phyloP scores from a whole-genome alignment of 2,888 invertebrate genomes.

The Bruchidius siliquastri region DNA sequence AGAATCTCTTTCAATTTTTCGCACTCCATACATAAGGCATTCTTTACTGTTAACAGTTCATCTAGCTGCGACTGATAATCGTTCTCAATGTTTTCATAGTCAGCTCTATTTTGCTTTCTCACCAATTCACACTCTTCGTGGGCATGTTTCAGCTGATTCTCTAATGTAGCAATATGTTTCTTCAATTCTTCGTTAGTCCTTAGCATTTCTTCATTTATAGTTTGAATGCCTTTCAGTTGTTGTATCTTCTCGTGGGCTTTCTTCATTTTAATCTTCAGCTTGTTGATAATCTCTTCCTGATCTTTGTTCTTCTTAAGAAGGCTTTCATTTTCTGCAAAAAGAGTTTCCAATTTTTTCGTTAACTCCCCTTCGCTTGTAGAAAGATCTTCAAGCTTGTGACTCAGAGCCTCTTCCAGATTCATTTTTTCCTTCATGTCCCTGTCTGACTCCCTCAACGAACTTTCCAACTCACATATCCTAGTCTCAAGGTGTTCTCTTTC shows the following conservation, averaged over 20 bases:
- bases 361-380: slow-evolving; percentile 60
- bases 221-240: slow-evolving; percentile 26
- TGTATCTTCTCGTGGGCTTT: slow-evolving; percentile 29
- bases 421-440: slow-evolving; percentile 52
- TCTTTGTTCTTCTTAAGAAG: slow-evolving; percentile 27
- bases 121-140: slow-evolving; percentile 46
- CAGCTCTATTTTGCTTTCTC: slow-evolving; percentile 43
- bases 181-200: slow-evolving; percentile 48
- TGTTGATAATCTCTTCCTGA: slow-evolving; percentile 26
- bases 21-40: slow-evolving; percentile 37
- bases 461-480: slow-evolving; percentile 58
- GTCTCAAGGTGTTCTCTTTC: slow-evolving; percentile 57
- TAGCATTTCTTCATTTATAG: slow-evolving; percentile 43
- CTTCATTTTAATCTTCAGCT: slow-evolving; percentile 30
- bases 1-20: slow-evolving; percentile 48
- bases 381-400: slow-evolving; percentile 58
- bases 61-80: slow-evolving; percentile 48
- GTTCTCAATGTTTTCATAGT: slow-evolving; percentile 51
- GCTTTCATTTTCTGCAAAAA: slow-evolving; percentile 34
- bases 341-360: slow-evolving; percentile 55
- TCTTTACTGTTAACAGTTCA: slow-evolving; percentile 38
- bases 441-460: slow-evolving; percentile 56
- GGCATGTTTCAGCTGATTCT: slow-evolving; percentile 47
- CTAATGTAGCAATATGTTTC: slow-evolving; percentile 49
- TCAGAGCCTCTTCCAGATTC: slow-evolving; percentile 59